Conservation (phyloP, 2,797 vertebrate species). For the Coregonus sp. region DNA sequence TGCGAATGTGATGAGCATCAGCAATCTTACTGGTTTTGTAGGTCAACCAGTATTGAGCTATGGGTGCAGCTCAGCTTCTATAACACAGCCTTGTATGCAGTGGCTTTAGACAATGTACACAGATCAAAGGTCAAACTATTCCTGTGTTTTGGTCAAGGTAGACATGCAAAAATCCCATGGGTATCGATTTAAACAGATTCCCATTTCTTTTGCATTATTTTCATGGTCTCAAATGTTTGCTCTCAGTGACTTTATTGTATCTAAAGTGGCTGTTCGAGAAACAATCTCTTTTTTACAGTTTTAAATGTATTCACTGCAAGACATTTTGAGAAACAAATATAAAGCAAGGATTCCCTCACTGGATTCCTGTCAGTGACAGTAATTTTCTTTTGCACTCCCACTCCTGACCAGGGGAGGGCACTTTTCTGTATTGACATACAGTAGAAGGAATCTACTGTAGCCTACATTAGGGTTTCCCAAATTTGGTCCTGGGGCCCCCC, state of each 20-base stretch:
- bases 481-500: too few relatives aligned
- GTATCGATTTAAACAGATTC: background rate
- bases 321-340: background rate
- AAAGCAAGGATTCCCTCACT: background rate
- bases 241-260: background rate
- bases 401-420: conserved; percentile 57
- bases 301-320: background rate
- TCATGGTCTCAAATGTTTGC: background rate
- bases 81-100: conserved; percentile 29
- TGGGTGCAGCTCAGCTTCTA: conserved; percentile 46
- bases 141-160: background rate
- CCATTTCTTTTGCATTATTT: background rate
- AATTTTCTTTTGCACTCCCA: conserved; percentile 6
- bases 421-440: conserved; percentile 26
- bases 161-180: background rate
- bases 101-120: conserved; percentile 29
- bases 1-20: conserved; percentile 67
- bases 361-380: background rate
- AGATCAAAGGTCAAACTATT: conserved; percentile 49
- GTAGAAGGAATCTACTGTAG: conserved; percentile 1
- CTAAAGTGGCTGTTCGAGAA: background rate
- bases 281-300: background rate
- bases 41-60: conserved; percentile 69
- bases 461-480: too few relatives aligned
- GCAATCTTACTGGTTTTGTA: conserved; percentile 72